phyloP scores from a whole-genome alignment of 2,113 vertebrate genomes.

The Esox niger region DNA sequence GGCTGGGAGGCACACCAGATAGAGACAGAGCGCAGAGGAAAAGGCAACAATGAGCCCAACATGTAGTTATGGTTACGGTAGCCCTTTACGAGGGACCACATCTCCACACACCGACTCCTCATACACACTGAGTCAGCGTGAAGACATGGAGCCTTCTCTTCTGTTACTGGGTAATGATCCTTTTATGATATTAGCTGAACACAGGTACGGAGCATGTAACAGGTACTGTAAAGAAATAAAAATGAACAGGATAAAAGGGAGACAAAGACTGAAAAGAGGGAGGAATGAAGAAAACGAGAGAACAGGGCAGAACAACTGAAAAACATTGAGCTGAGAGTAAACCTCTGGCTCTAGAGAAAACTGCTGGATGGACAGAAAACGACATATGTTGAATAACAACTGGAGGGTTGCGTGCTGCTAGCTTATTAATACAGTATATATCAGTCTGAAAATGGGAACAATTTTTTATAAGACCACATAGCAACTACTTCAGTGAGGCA shows the following conservation, averaged over 20 bases:
- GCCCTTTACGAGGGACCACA: constrained; percentile 69
- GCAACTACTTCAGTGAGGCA: background rate
- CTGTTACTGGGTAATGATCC: constrained; percentile 10
- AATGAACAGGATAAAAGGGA: background rate
- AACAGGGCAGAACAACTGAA: constrained; percentile 31
- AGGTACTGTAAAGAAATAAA: too few species aligned
- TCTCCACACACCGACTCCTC: constrained; percentile 44
- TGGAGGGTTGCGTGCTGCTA: background rate
- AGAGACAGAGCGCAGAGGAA: constrained; percentile 52
- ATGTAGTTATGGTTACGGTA: constrained; percentile 53
- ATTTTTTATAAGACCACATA: background rate
- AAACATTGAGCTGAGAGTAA: constrained; percentile 31
- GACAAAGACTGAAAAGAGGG: background rate
- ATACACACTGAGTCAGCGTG: constrained; percentile 27
- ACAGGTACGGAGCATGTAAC: constrained; percentile 51
- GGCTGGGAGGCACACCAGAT: constrained; percentile 12
- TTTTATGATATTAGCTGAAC: constrained; percentile 11
- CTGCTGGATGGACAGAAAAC: constrained; percentile 36
- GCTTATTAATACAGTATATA: too few species aligned
- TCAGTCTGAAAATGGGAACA: background rate
- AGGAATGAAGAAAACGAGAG: background rate
- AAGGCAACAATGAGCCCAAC: constrained; percentile 71
- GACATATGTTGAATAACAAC: constrained; percentile 19
- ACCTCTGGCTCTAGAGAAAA: constrained; percentile 22
- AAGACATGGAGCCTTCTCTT: constrained; percentile 47